Percentiles rank a stretch among this genome's conserved stretches.
These are phyloP conservation scores for Falco naumanni DNA, from an alignment of 2,797 vertebrate species.

Conservation along the genomic window DNA sequence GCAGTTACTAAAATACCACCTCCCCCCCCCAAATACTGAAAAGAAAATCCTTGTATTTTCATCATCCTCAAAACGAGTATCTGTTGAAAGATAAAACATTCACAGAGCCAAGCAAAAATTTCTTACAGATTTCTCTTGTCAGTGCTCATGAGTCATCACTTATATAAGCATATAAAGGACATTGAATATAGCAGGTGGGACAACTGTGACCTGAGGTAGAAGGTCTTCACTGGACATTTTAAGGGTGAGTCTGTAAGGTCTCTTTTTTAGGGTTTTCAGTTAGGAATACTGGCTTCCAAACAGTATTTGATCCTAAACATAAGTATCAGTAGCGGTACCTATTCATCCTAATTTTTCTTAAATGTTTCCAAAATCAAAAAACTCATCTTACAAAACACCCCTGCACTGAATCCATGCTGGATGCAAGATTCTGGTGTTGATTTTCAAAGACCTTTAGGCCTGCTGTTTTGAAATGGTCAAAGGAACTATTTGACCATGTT, in stretches of 20 bases:
- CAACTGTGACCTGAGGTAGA: neutral
- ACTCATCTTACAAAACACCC: neutral
- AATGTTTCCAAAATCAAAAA: neutral
- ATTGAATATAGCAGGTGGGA: neutral
- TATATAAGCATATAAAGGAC: neutral
- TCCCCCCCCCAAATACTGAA: neutral
- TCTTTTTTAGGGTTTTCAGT: neutral
- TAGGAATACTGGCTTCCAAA: neutral
- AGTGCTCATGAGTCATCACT: neutral
- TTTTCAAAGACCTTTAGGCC: neutral
- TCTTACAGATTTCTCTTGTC: neutral
- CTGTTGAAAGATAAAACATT: neutral
- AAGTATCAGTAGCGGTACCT: neutral
- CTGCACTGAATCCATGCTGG: neutral
- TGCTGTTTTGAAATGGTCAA: neutral
- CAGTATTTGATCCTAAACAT: neutral
- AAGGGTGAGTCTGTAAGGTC: neutral
- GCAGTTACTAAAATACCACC: neutral
- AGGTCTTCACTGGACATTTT: neutral
- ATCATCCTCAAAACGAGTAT: neutral
- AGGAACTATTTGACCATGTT: neutral
- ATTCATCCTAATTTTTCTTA: neutral
- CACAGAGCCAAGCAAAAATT: neutral
- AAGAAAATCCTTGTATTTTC: neutral
- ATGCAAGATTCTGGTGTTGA: neutral